Evolutionary conservation across 2,888 invertebrate species (phyloP), one percentile per base, ranked within the genome.

Genomic region (Choreutis nemorana): DNA sequence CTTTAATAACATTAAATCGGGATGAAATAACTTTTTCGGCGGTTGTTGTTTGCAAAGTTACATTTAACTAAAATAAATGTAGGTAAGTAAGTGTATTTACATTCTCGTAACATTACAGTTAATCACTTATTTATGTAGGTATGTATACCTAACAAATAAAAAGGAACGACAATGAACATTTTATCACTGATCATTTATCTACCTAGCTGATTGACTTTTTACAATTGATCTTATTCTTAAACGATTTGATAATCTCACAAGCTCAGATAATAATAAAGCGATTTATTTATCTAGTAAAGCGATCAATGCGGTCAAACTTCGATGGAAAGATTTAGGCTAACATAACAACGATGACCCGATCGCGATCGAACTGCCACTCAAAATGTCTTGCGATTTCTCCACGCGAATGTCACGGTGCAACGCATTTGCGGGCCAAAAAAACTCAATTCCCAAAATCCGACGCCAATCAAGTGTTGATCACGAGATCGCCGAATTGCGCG

Each of bases 131-230:
- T n/a, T n/a, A n/a, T n/a, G n/a, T n/a, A n/a, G n/a, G n/a, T n/a
- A n/a, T n/a, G n/a, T n/a, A n/a, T n/a, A n/a, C n/a, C n/a, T n/a
- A n/a, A n/a, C n/a, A n/a, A n/a, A n/a, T n/a, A n/a, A n/a, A n/a
- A n/a, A n/a, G n/a, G n/a, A n/a, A n/a, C n/a, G n/a, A n/a, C n/a
- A n/a, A n/a, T n/a, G n/a, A n/a, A n/a, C n/a, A n/a, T n/a, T n/a
- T n/a, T n/a, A n/a, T n/a, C n/a, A n/a, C n/a, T n/a, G n/a, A n/a
- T n/a, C n/a, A n/a, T n/a, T n/a, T n/a, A n/a, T n/a, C n/a, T n/a
- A n/a, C n/a, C n/a, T n/a, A n/a, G n/a, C 60, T 68, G 70, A 73
- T 71, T 72, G 62, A 64, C 73, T 77, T 77, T 72, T 75, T 72
- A 73, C 48, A 55, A 58, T 58, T 53, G 54, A 61, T 62, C 48